Evolutionary conservation across 2,113 vertebrate genomes (phyloP).

Genomic region (Etheostoma cragini): DNA sequence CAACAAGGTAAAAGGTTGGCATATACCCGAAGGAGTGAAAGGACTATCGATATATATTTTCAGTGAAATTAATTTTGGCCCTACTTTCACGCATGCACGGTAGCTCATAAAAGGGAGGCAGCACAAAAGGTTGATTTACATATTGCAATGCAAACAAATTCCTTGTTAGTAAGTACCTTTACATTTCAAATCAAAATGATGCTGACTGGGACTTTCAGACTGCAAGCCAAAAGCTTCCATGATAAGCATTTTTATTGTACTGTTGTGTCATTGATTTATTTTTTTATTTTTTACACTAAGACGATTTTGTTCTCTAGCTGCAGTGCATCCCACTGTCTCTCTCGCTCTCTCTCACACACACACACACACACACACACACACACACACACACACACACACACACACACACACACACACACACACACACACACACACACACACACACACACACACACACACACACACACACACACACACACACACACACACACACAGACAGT

Average conservation of each 20-base stretch:
- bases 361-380: not conserved
- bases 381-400: too few relatives aligned
- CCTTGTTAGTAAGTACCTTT: conserved; percentile 73
- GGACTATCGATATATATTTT: conserved; percentile 24
- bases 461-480: too few relatives aligned
- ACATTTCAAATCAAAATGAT: conserved; percentile 74
- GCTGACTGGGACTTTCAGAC: conserved; percentile 70
- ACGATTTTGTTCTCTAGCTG: conserved; percentile 5
- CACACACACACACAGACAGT: conserved; percentile 15
- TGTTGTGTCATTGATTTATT: conserved; percentile 60
- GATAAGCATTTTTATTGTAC: conserved; percentile 70
- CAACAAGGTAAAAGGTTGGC: conserved; percentile 1
- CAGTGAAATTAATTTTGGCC: conserved; percentile 45
- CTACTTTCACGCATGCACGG: conserved; percentile 33
- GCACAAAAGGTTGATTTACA: conserved; percentile 74
- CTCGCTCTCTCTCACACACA: too few relatives aligned
- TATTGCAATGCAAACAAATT: conserved; percentile 73
- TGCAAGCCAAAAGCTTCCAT: conserved; percentile 58
- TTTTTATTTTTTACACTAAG: conserved; percentile 37
- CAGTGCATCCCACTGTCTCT: conserved; percentile 5
- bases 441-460: too few relatives aligned
- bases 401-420: not conserved
- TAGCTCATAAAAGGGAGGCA: conserved; percentile 41
- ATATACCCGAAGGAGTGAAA: conserved; percentile 8
- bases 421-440: conserved; percentile 9